These are phyloP conservation scores for Petrolisthes manimaculis DNA, from an alignment of 2,888 invertebrate genomes.

Conservation along the genomic window DNA sequence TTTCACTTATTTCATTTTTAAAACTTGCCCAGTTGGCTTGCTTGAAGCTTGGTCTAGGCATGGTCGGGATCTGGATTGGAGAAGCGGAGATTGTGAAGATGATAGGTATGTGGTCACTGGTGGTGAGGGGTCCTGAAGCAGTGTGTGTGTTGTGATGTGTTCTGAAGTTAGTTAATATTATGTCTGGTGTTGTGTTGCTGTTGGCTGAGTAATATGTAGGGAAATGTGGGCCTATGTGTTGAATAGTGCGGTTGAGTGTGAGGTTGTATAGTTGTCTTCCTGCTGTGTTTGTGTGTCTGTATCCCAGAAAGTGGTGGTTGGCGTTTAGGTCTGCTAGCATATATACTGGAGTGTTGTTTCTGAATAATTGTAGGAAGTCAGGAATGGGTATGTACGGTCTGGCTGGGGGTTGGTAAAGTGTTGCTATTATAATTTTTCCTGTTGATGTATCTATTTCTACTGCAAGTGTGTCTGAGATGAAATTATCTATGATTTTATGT, in stretches of 20 bases:
- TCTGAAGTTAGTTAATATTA: no score
- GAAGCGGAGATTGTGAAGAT: not conserved
- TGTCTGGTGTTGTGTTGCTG: not conserved
- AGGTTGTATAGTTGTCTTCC: not conserved
- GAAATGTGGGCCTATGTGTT: not conserved
- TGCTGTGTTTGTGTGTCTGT: not conserved
- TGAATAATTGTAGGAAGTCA: not conserved
- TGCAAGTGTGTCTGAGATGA: not conserved
- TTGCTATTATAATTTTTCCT: not conserved
- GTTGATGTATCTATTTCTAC: not conserved
- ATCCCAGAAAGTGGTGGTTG: not conserved
- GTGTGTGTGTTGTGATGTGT: constrained; percentile 4
- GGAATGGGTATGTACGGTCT: not conserved
- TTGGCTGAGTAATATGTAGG: not conserved
- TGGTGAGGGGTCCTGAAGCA: not conserved
- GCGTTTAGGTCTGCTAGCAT: not conserved
- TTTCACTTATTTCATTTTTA: not conserved
- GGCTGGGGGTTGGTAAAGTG: not conserved
- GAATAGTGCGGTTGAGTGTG: not conserved
- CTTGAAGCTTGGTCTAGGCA: not conserved
- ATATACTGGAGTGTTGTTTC: not conserved
- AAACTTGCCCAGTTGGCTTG: not conserved
- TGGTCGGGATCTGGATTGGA: not conserved
- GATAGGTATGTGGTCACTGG: not conserved
- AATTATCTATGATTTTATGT: not conserved